Evolutionary conservation across 23 tunicate species (phyloP).

Genomic region (Ciona savignyi): DNA sequence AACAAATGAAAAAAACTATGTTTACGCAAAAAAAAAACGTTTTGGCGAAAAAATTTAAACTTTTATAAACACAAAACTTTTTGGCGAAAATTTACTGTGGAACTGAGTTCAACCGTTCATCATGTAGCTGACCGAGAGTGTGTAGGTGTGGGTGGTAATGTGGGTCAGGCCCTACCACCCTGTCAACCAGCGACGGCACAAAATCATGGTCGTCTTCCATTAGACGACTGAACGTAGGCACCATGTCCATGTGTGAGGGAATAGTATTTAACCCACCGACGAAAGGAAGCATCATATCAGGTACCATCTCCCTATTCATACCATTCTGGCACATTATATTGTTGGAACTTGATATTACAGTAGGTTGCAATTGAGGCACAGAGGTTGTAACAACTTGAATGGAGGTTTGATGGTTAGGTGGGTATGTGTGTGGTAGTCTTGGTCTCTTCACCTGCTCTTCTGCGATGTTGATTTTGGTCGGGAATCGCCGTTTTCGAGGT

Average conservation of each 20-base stretch:
- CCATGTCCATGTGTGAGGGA: not conserved
- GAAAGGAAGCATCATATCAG: not conserved
- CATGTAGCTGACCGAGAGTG: not conserved
- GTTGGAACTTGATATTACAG: not conserved
- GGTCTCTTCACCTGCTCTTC: not conserved
- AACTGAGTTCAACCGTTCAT: conserved; percentile 2
- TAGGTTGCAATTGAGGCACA: not conserved
- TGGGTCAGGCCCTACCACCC: conserved; percentile 11
- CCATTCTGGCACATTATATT: not conserved
- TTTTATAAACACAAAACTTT: too few relatives aligned
- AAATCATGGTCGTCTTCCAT: conserved; percentile 47
- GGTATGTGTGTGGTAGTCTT: not conserved
- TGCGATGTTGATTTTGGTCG: not conserved
- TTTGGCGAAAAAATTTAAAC: too few relatives aligned
- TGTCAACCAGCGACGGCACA: conserved; percentile 36
- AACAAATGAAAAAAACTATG: too few relatives aligned
- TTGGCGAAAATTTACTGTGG: not conserved
- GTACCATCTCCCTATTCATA: not conserved
- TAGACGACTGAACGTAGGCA: conserved; percentile 36
- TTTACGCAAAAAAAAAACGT: too few relatives aligned
- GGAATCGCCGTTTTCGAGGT: not conserved
- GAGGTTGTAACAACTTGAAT: not conserved
- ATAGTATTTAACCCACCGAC: not conserved
- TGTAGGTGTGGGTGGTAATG: conserved; percentile 1
- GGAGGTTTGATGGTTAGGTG: not conserved